Conservation (phyloP, 2,797 vertebrate genomes). For the Syngnathus acus region DNA sequence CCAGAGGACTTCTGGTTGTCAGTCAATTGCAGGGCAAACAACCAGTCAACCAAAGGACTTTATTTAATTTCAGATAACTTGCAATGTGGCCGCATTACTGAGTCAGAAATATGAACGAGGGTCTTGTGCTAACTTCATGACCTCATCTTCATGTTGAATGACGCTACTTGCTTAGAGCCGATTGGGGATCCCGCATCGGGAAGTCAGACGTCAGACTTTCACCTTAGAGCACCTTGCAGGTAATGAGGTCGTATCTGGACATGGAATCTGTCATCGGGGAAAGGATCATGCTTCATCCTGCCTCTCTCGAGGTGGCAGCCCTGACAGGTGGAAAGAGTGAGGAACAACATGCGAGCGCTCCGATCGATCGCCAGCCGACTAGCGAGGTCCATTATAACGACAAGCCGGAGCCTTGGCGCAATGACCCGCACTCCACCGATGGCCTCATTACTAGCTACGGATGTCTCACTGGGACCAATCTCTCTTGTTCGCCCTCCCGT, state of each 20-base stretch:
- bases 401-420: constrained; percentile 51
- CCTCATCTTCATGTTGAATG: neutral
- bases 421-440: constrained; percentile 45
- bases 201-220: constrained; percentile 26
- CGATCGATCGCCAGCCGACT: constrained; percentile 62
- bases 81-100: neutral
- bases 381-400: constrained; percentile 61
- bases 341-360: constrained; percentile 55
- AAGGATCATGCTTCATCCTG: constrained; percentile 44
- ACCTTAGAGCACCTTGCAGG: constrained; percentile 43
- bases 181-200: constrained; percentile 10
- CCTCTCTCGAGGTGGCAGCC: constrained; percentile 50
- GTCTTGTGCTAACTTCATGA: neutral
- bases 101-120: neutral
- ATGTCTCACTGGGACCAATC: constrained; percentile 56
- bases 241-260: constrained; percentile 61
- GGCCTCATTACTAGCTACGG: constrained; percentile 59
- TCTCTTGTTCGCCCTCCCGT: constrained; percentile 17
- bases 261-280: constrained; percentile 40
- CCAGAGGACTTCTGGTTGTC: neutral
- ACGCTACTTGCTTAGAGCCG: neutral
- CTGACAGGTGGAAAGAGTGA: constrained; percentile 60
- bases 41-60: neutral
- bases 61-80: neutral
- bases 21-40: neutral